These are phyloP conservation scores for Phoxinus phoxinus DNA, from an alignment of 2,113 vertebrate species.

Conservation along the genomic window DNA sequence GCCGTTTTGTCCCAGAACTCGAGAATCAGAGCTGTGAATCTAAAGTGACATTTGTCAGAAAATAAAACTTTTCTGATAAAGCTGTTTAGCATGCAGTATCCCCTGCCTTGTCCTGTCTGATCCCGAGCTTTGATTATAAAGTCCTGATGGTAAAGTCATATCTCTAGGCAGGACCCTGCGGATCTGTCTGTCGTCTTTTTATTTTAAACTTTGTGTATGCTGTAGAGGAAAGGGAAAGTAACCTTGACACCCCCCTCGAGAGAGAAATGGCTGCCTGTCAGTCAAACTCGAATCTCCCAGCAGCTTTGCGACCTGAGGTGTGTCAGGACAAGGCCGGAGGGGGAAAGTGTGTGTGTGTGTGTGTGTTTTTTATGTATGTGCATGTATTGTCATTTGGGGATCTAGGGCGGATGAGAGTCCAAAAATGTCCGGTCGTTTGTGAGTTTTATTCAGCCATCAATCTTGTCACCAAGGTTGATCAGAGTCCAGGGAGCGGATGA, in stretches of 20 bases:
- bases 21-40: not conserved
- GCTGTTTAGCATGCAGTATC: not conserved
- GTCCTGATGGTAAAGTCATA: constrained; percentile 6
- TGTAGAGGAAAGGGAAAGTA: constrained; percentile 39
- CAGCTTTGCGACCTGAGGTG: constrained; percentile 35
- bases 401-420: constrained; percentile 26
- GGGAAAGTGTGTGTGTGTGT: not conserved
- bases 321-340: constrained; percentile 46
- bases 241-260: constrained; percentile 45
- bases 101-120: not conserved
- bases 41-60: not conserved
- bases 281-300: constrained; percentile 50
- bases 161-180: not conserved
- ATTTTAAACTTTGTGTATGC: not conserved
- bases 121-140: constrained; percentile 28
- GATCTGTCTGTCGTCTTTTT: not conserved
- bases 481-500: constrained; percentile 21
- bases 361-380: constrained; percentile 32
- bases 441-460: constrained; percentile 58
- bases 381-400: constrained; percentile 10
- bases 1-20: not conserved
- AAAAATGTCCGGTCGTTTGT: constrained; percentile 42
- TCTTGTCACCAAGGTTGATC: constrained; percentile 54
- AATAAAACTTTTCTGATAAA: not conserved
- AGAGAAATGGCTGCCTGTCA: constrained; percentile 51